Evolutionary conservation across 1,140 invertebrate genomes (phyloP).

Genomic region (Capitella teleta): DNA sequence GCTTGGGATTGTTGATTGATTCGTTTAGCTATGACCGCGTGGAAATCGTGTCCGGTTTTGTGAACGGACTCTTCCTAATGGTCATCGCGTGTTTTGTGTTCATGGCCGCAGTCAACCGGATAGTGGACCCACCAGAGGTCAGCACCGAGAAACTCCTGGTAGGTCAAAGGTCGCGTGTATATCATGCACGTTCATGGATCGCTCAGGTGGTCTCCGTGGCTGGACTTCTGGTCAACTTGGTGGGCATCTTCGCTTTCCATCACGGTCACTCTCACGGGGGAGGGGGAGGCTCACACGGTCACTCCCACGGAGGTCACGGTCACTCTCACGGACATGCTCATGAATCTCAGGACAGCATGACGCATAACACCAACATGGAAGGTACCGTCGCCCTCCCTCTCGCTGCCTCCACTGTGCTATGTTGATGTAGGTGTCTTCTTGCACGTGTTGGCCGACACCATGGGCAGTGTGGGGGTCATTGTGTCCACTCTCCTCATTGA

Average conservation of each 20-base stretch:
- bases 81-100: constrained; percentile 95
- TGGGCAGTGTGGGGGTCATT: constrained; percentile 55
- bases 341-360: constrained; percentile 24
- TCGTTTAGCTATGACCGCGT: constrained; percentile 68
- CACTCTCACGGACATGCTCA: constrained; percentile 38
- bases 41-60: constrained; percentile 90
- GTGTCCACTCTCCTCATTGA: constrained; percentile 53
- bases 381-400: constrained; percentile 42
- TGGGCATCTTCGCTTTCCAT: constrained; percentile 92
- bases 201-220: constrained; percentile 70
- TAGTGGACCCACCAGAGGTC: constrained; percentile 51
- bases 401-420: background rate
- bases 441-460: constrained; percentile 53
- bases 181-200: background rate
- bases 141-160: constrained; percentile 48
- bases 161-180: background rate
- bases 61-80: constrained; percentile 87
- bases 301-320: constrained; percentile 41
- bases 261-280: constrained; percentile 53
- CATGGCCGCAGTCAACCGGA: constrained; percentile 75
- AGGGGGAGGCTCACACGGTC: constrained; percentile 35
- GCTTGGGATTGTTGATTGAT: background rate
- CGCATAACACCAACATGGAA: constrained; percentile 52
- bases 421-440: constrained; percentile 49
- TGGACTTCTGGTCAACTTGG: constrained; percentile 84